Evolutionary conservation across 2,888 invertebrate genomes (phyloP), one percentile per base, ranked within the genome.

Genomic region (Ligdia adustata): DNA sequence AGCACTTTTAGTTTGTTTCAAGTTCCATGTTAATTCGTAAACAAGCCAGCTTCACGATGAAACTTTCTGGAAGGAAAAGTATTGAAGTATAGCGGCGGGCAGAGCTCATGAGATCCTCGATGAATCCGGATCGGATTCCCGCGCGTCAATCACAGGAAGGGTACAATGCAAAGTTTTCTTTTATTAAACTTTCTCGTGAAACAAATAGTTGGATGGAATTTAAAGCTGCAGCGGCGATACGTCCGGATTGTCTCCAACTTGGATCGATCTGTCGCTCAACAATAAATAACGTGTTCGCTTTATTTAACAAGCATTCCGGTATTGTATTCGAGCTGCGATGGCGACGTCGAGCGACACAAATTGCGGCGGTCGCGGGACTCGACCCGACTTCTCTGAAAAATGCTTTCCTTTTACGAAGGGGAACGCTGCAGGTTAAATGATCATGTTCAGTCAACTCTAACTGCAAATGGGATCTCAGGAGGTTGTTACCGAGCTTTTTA

Each of bases 251-350:
- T 72, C 64, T 64, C 60, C 63, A 61, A 72, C 66, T 71, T 65
- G 62, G 64, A 72, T 73, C 73, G 69, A 72, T 73, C 33, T 37
- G 68, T 72, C 68, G 61, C 58, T 50, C 62, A 57, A 56, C 62
- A 65, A 80, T 77, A 79, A 78, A 81, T 79, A 66, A 75, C 71
- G 63, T 72, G 76, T 76, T 69, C 71, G 60, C 60, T 72, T 80
- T 77, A 79, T 81, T 79, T 75, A 72, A 66, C 72, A 59, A 69
- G 65, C 71, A 70, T 76, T 77, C 62, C 66, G 52, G 68, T 67
- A 76, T 79, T 77, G 75, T 77, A 68, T 74, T 73, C 68, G 58
- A 66, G 60, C 62, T 46, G 62, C 62, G 66, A 59, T 57, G 42
- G 65, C 66, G 63, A 68, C 63, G 78, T 72, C 70, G 67, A 72